A percentile compares a stretch with the other conserved stretches of the same genome.
Conservation (phyloP, 2,113 vertebrate species). For the Acanthisitta chloris region DNA sequence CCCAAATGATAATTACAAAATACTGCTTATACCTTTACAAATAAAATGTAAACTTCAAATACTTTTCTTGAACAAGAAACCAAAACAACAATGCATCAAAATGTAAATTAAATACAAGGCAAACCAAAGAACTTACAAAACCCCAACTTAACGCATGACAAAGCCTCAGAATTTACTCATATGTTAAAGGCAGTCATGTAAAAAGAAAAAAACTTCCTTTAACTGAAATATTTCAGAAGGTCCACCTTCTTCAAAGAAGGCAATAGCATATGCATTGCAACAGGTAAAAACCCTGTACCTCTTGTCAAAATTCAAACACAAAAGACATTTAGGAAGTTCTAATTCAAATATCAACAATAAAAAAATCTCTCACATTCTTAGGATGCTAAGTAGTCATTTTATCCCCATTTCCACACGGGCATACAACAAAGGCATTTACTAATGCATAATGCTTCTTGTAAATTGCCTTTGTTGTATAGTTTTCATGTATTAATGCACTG, state of each 20-base stretch:
- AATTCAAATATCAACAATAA: conserved; percentile 88
- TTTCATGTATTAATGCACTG: conserved; percentile 87
- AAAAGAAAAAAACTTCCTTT: conserved; percentile 81
- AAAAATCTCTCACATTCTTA: conserved; percentile 88
- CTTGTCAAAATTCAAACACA: conserved; percentile 88
- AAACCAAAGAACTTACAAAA: conserved; percentile 73
- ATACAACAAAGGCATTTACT: conserved; percentile 89
- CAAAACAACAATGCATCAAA: conserved; percentile 75
- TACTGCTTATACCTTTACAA: conserved; percentile 79
- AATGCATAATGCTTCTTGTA: conserved; percentile 79
- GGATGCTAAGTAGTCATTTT: conserved; percentile 87
- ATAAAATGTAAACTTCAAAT: conserved; percentile 83
- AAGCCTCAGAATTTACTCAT: conserved; percentile 81
- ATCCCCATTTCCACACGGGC: conserved; percentile 89
- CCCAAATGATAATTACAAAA: conserved; percentile 85
- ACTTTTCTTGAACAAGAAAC: conserved; percentile 72
- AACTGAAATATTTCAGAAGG: conserved; percentile 87
- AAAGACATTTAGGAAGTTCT: conserved; percentile 87
- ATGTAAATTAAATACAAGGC: conserved; percentile 79
- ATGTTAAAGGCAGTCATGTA: conserved; percentile 85
- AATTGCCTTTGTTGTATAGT: conserved; percentile 85
- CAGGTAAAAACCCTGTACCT: conserved; percentile 86
- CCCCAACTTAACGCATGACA: conserved; percentile 70
- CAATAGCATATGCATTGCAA: conserved; percentile 83
- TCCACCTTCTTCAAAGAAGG: conserved; percentile 87